These are phyloP conservation scores for Caenorhabditis sinica DNA, from an alignment of 2,888 invertebrate genomes.

Conservation along the genomic window DNA sequence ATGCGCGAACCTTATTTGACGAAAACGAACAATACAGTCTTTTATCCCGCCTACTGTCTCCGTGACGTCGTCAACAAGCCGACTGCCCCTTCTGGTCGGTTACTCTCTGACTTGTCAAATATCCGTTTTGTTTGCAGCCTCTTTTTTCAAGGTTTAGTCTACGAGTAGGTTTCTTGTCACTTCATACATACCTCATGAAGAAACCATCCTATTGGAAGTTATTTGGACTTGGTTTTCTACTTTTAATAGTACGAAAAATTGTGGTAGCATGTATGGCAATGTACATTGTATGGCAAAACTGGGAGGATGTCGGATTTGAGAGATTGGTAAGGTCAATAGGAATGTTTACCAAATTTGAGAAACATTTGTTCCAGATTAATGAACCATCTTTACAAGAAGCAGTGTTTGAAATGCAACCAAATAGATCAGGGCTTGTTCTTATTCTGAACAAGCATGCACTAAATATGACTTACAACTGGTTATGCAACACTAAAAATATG, in stretches of 20 bases:
- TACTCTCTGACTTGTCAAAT: constrained; percentile 29
- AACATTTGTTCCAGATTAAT: constrained; percentile 25
- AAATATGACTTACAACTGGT: constrained; percentile 83
- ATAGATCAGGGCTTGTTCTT: constrained; percentile 67
- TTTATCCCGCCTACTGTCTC: constrained; percentile 17
- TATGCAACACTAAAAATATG: constrained; percentile 78
- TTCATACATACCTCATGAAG: constrained; percentile 12
- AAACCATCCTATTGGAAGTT: constrained; percentile 33
- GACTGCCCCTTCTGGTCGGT: constrained; percentile 1
- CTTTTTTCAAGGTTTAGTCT: constrained; percentile 40
- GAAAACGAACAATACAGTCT: constrained; percentile 57
- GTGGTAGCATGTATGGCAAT: constrained; percentile 76
- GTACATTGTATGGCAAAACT: constrained; percentile 72
- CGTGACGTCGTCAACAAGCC: constrained; percentile 41
- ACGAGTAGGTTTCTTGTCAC: neutral
- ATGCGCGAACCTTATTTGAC: constrained; percentile 56
- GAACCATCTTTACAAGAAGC: constrained; percentile 39
- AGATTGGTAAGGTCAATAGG: constrained; percentile 68
- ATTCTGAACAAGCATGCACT: constrained; percentile 81
- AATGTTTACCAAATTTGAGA: neutral
- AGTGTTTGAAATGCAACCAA: constrained; percentile 34
- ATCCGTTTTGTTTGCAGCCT: constrained; percentile 58
- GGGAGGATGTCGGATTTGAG: constrained; percentile 72
- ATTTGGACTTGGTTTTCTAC: constrained; percentile 54
- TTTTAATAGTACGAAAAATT: constrained; percentile 76